Evolutionary conservation across 2,888 invertebrate species (phyloP).

Genomic region (Poecilus cupreus): DNA sequence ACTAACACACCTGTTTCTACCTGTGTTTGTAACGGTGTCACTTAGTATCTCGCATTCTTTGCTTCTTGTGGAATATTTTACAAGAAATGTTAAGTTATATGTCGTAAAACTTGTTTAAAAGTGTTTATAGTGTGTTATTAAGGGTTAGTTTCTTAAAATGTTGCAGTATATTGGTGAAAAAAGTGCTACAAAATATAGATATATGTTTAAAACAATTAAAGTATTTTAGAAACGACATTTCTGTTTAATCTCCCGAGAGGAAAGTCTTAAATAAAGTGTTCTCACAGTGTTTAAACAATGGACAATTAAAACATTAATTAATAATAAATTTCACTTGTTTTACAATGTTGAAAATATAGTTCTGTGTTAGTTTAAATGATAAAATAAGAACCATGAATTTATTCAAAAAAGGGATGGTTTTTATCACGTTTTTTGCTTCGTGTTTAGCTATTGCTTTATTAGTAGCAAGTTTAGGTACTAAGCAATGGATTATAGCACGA

Average conservation of each 20-base stretch:
- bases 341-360: background rate
- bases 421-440: slow-evolving; percentile 87
- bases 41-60: background rate
- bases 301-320: background rate
- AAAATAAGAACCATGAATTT: slow-evolving; percentile 76
- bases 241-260: too few species aligned
- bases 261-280: background rate
- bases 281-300: background rate
- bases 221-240: background rate
- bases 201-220: background rate
- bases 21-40: background rate
- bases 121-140: too few species aligned
- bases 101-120: background rate
- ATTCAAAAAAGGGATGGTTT: slow-evolving; percentile 86
- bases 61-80: background rate
- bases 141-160: too few species aligned
- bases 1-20: slow-evolving; percentile 11
- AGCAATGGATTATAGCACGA: slow-evolving; percentile 87
- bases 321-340: background rate
- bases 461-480: slow-evolving; percentile 88
- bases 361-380: background rate
- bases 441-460: slow-evolving; percentile 85
- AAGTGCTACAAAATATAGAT: background rate
- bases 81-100: background rate
- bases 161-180: too few species aligned